Conservation (phyloP, 2,113 vertebrate species). For the Indri indri region DNA sequence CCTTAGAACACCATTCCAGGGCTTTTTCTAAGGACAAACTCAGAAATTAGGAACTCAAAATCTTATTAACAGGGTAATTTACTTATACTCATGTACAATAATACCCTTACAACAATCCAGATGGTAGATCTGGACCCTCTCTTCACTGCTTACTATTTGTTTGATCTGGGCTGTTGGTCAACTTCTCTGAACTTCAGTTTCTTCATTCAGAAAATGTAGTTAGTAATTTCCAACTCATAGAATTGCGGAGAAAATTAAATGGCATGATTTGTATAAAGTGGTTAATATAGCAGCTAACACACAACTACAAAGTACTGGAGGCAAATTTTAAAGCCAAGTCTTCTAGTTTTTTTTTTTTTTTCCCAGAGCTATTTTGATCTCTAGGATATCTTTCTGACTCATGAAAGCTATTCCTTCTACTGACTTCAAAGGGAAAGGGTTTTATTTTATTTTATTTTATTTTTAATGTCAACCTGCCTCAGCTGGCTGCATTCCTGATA, state of each 20-base stretch:
- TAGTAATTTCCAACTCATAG: neutral
- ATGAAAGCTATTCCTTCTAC: neutral
- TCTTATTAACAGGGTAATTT: neutral
- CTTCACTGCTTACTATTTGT: neutral
- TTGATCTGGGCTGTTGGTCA: neutral
- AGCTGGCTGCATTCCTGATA: neutral
- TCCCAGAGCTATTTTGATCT: neutral
- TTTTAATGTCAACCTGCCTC: neutral
- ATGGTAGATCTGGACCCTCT: neutral
- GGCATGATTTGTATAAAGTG: neutral
- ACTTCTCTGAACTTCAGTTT: neutral
- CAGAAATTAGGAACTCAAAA: neutral
- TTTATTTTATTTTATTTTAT: slow-evolving; percentile 35
- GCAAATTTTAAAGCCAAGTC: slow-evolving; percentile 13
- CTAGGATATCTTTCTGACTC: neutral
- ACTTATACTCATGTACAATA: neutral
- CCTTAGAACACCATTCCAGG: neutral
- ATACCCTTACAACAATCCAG: neutral
- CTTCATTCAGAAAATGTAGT: neutral
- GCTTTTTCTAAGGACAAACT: neutral
- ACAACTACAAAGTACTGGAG: neutral
- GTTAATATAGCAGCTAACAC: neutral
- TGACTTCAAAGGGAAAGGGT: neutral
- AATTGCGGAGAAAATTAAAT: neutral
- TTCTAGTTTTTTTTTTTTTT: neutral